Evolutionary conservation across 2,888 invertebrate species (phyloP).

Genomic region (Diadromus collaris): DNA sequence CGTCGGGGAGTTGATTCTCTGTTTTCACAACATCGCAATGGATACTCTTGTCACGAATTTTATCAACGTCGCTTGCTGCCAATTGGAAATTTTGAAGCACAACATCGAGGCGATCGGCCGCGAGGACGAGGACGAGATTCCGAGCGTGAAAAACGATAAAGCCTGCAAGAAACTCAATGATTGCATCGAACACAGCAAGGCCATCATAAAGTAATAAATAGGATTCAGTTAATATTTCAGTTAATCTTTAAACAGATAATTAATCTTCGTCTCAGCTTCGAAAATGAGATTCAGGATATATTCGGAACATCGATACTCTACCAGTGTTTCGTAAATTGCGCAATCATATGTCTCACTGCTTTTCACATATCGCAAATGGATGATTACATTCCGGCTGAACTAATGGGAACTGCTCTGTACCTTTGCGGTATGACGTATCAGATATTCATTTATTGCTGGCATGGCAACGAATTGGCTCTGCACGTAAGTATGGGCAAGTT

Average conservation of each 20-base stretch:
- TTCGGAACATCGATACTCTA: conserved; percentile 68
- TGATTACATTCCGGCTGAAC: conserved; percentile 65
- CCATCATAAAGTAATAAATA: conserved; percentile 64
- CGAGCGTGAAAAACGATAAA: not conserved
- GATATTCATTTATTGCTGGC: conserved; percentile 74
- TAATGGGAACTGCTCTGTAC: conserved; percentile 68
- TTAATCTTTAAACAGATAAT: not conserved
- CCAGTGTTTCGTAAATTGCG: conserved; percentile 70
- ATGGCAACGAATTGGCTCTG: conserved; percentile 71
- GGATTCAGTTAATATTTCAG: not conserved
- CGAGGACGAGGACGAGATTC: not conserved
- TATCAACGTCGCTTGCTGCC: conserved; percentile 70
- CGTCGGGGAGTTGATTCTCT: conserved; percentile 64
- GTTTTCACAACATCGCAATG: conserved; percentile 70
- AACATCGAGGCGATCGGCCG: conserved; percentile 64
- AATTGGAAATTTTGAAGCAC: conserved; percentile 67
- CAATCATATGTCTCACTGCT: conserved; percentile 70
- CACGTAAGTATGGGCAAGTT: conserved; percentile 65
- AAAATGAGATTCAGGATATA: conserved; percentile 67
- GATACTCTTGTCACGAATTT: conserved; percentile 71
- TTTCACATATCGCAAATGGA: conserved; percentile 71
- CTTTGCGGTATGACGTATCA: conserved; percentile 72
- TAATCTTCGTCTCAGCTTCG: conserved; percentile 64
- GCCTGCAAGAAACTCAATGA: conserved; percentile 57
- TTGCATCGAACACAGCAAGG: conserved; percentile 66